Conservation (phyloP, 1,140 invertebrate species). For the Pseudachorutes palmiensis region DNA sequence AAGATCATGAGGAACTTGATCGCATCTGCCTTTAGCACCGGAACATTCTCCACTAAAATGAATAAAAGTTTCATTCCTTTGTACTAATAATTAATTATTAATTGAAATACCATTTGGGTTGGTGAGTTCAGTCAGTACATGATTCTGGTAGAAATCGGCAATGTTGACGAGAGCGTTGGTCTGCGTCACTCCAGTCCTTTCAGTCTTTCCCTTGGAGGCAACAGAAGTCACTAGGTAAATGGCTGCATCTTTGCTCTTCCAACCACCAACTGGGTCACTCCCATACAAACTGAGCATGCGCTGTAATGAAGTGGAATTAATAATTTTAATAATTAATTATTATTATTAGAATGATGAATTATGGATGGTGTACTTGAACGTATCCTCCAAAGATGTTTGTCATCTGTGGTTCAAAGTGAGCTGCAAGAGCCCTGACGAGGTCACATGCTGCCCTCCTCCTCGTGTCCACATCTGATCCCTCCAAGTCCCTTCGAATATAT, state of each 20-base stretch:
- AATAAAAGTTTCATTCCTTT: slow-evolving; percentile 1
- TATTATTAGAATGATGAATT: background rate
- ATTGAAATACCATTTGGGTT: background rate
- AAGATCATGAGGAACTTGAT: slow-evolving; percentile 96
- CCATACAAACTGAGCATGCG: slow-evolving; percentile 70
- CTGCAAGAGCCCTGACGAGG: slow-evolving; percentile 79
- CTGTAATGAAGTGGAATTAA: slow-evolving; percentile 44
- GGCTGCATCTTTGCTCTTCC: slow-evolving; percentile 91
- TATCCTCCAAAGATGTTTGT: slow-evolving; percentile 88
- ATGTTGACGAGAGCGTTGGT: slow-evolving; percentile 82
- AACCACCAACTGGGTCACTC: slow-evolving; percentile 64
- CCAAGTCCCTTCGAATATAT: slow-evolving; percentile 92
- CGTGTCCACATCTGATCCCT: slow-evolving; percentile 97
- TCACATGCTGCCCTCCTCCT: slow-evolving; percentile 89
- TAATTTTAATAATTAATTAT: slow-evolving; percentile 2
- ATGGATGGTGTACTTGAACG: slow-evolving; percentile 50
- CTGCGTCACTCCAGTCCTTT: slow-evolving; percentile 81
- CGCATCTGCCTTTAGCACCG: slow-evolving; percentile 88
- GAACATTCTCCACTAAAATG: slow-evolving; percentile 66
- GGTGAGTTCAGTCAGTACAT: background rate
- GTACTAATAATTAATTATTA: too few relatives aligned
- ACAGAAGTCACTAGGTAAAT: slow-evolving; percentile 92
- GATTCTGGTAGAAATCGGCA: slow-evolving; percentile 47
- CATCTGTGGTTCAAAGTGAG: slow-evolving; percentile 83
- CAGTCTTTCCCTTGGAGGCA: slow-evolving; percentile 80